These are phyloP conservation scores for Chionoecetes opilio DNA, from an alignment of 1,140 invertebrate genomes.

Conservation along the genomic window DNA sequence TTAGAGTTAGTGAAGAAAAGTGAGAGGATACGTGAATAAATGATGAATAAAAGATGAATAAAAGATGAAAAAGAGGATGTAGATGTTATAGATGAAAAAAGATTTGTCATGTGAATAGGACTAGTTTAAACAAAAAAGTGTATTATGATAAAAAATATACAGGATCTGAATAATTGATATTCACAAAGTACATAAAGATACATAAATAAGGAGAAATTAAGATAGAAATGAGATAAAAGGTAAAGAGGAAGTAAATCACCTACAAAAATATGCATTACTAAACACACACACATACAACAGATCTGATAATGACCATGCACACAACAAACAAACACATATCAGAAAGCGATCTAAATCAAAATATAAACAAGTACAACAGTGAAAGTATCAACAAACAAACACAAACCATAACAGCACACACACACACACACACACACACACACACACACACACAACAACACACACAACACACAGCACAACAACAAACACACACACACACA, in stretches of 20 bases:
- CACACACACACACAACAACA: too few relatives aligned
- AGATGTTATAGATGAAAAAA: too few relatives aligned
- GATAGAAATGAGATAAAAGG: background rate
- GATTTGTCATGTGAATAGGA: too few relatives aligned
- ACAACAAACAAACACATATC: background rate
- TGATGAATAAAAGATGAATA: too few relatives aligned
- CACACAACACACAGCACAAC: background rate
- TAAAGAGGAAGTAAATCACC: background rate
- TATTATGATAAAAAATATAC: too few relatives aligned
- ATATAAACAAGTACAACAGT: background rate
- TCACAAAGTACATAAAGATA: background rate
- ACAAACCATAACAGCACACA: too few relatives aligned
- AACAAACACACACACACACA: background rate
- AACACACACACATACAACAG: too few relatives aligned
- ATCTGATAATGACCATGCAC: background rate
- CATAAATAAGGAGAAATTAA: background rate
- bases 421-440: too few relatives aligned
- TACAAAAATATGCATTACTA: background rate
- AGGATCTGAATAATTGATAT: too few relatives aligned
- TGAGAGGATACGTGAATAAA: too few relatives aligned
- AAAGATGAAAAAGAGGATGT: background rate
- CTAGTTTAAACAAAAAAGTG: too few relatives aligned
- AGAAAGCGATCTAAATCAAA: background rate
- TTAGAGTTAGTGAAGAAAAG: too few relatives aligned
- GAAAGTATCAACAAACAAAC: background rate